Percentiles rank a stretch among this genome's conserved stretches.
These are phyloP conservation scores for Cottoperca gobio DNA, from an alignment of 2,797 vertebrate genomes.

Conservation along the genomic window DNA sequence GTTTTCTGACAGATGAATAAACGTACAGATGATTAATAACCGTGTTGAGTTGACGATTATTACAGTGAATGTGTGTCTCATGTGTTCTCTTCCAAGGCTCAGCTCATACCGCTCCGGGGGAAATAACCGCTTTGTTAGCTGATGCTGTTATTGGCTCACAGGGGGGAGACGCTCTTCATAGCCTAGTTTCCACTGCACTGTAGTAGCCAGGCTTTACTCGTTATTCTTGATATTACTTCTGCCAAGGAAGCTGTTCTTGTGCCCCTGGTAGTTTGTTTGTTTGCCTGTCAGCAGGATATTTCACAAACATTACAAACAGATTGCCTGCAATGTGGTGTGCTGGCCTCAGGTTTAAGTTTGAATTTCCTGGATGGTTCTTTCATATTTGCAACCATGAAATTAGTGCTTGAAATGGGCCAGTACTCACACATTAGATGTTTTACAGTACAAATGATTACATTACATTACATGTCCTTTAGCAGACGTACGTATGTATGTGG, in stretches of 20 bases:
- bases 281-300: conserved; percentile 46
- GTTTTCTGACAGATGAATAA: conserved; percentile 74
- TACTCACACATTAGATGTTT: neutral
- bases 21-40: conserved; percentile 65
- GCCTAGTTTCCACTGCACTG: conserved; percentile 40
- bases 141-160: conserved; percentile 54
- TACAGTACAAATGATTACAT: neutral
- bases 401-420: neutral
- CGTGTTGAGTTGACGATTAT: conserved; percentile 43
- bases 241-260: conserved; percentile 42
- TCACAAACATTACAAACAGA: conserved; percentile 35
- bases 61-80: conserved; percentile 37
- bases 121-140: conserved; percentile 51
- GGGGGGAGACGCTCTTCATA: conserved; percentile 36
- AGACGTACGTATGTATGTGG: too few relatives aligned
- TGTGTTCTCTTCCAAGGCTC: conserved; percentile 34
- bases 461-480: too few relatives aligned
- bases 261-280: conserved; percentile 38
- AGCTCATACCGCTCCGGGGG: conserved; percentile 36
- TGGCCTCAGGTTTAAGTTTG: conserved; percentile 15
- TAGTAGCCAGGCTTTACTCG: conserved; percentile 44
- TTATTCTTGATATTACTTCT: conserved; percentile 48
- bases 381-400: neutral
- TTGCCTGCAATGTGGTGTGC: conserved; percentile 33
- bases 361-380: neutral